Percentiles rank a stretch among this genome's conserved stretches.
These are phyloP conservation scores for Pachypanchax playfairii DNA, from an alignment of 2,113 vertebrate genomes.

Conservation along the genomic window DNA sequence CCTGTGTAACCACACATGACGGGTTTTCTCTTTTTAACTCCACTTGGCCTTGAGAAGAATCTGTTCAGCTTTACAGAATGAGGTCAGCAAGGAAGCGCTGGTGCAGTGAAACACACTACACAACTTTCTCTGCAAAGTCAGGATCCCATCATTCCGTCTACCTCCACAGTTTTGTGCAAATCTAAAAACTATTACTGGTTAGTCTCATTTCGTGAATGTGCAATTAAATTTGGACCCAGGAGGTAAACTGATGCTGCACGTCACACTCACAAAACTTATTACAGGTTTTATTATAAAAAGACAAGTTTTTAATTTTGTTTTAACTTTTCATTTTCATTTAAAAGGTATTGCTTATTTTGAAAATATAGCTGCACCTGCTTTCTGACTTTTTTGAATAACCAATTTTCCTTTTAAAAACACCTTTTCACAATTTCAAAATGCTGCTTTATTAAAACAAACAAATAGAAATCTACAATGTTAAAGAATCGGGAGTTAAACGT, in stretches of 20 bases:
- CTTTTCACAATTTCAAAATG: slow-evolving; percentile 12
- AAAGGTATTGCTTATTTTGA: too few relatives aligned
- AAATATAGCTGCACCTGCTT: not conserved
- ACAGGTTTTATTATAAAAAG: not conserved
- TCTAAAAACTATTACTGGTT: slow-evolving; percentile 26
- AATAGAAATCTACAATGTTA: slow-evolving; percentile 1
- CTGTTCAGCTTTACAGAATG: slow-evolving; percentile 68
- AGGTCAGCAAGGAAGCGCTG: slow-evolving; percentile 66
- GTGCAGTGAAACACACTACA: slow-evolving; percentile 52
- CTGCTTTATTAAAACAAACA: not conserved
- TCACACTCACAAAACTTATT: not conserved
- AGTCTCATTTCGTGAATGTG: not conserved
- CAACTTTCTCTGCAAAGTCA: slow-evolving; percentile 23
- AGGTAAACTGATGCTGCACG: too few relatives aligned
- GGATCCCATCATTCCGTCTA: slow-evolving; percentile 23
- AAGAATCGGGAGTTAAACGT: slow-evolving; percentile 16
- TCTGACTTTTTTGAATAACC: not conserved
- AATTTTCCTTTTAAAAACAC: not conserved
- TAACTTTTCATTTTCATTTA: not conserved
- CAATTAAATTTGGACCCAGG: not conserved
- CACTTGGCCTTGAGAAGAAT: slow-evolving; percentile 58
- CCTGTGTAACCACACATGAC: slow-evolving; percentile 20
- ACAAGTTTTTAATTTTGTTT: not conserved
- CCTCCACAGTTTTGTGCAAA: slow-evolving; percentile 16
- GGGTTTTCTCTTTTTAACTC: slow-evolving; percentile 41